Conservation (phyloP, 2,888 invertebrate species). For the Leistus spinibarbis region DNA sequence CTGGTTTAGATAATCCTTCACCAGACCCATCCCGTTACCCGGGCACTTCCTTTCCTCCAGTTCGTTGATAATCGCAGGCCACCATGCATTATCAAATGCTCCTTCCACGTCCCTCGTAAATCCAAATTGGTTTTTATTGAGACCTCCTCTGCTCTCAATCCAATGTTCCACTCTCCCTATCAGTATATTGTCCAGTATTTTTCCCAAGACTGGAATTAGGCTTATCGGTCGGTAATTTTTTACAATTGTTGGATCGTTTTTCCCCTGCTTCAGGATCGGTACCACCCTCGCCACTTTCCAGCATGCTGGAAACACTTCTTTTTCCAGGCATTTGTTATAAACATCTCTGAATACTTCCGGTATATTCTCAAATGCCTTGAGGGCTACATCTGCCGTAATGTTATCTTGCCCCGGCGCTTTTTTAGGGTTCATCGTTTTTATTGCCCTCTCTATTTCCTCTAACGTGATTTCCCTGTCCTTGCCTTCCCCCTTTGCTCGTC, state of each 20-base stretch:
- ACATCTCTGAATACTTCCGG: neutral
- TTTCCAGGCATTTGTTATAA: neutral
- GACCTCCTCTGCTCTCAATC: too few relatives aligned
- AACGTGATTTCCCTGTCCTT: neutral
- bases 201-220: neutral
- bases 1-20: neutral
- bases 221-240: neutral
- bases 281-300: neutral
- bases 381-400: slow-evolving; percentile 25
- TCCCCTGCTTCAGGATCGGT: neutral
- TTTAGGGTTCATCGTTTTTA: neutral
- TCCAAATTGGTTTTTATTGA: too few relatives aligned
- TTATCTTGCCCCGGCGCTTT: slow-evolving; percentile 31
- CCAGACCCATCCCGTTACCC: neutral
- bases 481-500: neutral
- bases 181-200: neutral
- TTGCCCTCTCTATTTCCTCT: slow-evolving; percentile 10
- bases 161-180: neutral
- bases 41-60: too few relatives aligned
- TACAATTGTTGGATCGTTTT: neutral
- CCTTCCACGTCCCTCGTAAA: neutral
- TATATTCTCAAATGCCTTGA: neutral
- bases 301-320: neutral
- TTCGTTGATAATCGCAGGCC: too few relatives aligned
- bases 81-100: too few relatives aligned